Evolutionary conservation across 2,888 invertebrate genomes (phyloP).

Genomic region (Mamestra brassicae): DNA sequence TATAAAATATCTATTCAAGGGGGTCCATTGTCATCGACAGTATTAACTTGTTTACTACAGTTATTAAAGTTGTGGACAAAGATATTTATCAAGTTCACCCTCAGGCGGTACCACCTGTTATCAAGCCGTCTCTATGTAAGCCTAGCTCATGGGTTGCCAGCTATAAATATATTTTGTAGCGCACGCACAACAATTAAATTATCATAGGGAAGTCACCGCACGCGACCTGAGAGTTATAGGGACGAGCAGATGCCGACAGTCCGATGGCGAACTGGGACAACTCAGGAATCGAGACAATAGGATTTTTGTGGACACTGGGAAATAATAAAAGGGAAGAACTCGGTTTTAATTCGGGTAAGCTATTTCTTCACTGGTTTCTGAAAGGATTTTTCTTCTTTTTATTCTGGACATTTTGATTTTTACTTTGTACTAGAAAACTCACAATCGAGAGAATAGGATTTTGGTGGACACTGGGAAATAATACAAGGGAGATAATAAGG

Average conservation of each 20-base stretch:
- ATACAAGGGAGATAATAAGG: neutral
- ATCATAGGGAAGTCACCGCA: constrained; percentile 89
- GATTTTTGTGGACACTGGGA: neutral
- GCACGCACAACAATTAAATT: constrained; percentile 90
- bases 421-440: too few relatives aligned
- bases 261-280: constrained; percentile 62
- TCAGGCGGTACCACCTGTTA: constrained; percentile 51
- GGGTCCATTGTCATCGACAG: neutral
- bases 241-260: constrained; percentile 68
- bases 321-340: neutral
- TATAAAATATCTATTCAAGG: neutral
- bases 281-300: constrained; percentile 25
- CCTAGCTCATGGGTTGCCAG: constrained; percentile 58
- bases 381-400: too few relatives aligned
- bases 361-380: neutral
- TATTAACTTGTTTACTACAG: constrained; percentile 26
- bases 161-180: constrained; percentile 80
- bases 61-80: constrained; percentile 14
- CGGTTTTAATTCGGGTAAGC: neutral
- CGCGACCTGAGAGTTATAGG: constrained; percentile 86
- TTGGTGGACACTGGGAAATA: neutral
- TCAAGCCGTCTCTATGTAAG: constrained; percentile 63
- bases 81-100: constrained; percentile 36
- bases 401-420: too few relatives aligned
- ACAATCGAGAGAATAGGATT: constrained; percentile 20